phyloP scores from a whole-genome alignment of 2,113 vertebrate genomes.

The Stictonetta naevosa region DNA sequence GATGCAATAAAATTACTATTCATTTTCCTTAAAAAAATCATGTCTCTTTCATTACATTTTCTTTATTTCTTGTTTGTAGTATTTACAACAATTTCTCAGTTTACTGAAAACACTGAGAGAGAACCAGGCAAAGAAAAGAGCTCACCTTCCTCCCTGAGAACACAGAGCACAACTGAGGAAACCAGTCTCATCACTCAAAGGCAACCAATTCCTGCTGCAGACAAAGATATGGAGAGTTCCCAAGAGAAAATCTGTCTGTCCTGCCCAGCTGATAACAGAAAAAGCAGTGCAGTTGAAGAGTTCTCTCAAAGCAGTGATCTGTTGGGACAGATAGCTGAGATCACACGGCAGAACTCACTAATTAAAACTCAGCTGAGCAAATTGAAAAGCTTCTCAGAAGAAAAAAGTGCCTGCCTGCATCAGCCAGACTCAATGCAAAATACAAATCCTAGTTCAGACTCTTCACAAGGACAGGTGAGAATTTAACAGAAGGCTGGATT shows the following conservation, averaged over 20 bases:
- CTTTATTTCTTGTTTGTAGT: not conserved
- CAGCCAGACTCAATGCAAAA: slow-evolving; percentile 11
- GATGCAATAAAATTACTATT: not conserved
- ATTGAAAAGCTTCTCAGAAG: slow-evolving; percentile 32
- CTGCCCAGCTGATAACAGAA: not conserved
- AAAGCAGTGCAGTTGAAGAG: not conserved
- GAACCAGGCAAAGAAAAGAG: slow-evolving; percentile 61
- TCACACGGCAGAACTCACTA: slow-evolving; percentile 83
- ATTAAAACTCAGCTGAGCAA: slow-evolving; percentile 82
- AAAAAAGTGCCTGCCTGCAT: slow-evolving; percentile 25
- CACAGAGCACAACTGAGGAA: slow-evolving; percentile 52
- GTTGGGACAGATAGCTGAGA: slow-evolving; percentile 80
- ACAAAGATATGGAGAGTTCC: slow-evolving; percentile 46
- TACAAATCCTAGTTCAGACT: not conserved
- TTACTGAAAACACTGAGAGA: slow-evolving; percentile 40
- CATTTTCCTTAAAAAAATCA: not conserved
- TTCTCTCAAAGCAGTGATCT: slow-evolving; percentile 69
- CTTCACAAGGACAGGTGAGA: slow-evolving; percentile 55
- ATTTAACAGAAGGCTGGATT: not conserved
- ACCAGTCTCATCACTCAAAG: slow-evolving; percentile 37
- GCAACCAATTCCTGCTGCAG: slow-evolving; percentile 24
- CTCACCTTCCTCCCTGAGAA: not conserved
- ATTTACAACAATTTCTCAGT: slow-evolving; percentile 50
- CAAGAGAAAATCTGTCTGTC: not conserved
- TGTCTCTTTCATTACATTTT: not conserved